phyloP scores from a whole-genome alignment of 2,113 vertebrate genomes.

The Triplophysa siluroides region DNA sequence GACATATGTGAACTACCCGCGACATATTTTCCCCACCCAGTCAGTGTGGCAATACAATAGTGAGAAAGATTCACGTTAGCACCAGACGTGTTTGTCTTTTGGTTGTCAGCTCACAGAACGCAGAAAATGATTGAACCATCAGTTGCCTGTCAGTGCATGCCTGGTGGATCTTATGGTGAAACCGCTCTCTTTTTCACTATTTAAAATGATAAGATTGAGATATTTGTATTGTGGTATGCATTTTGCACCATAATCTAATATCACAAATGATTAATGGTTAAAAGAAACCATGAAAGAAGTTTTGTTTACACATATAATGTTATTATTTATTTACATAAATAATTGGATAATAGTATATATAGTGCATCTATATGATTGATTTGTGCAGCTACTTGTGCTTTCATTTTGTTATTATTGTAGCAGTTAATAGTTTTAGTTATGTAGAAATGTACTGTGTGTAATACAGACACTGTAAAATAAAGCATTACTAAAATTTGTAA shows the following conservation, averaged over 20 bases:
- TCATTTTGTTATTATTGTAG: neutral
- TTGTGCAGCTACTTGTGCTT: neutral
- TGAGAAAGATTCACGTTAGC: constrained; percentile 44
- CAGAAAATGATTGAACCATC: constrained; percentile 52
- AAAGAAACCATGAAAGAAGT: neutral
- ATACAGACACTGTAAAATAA: no score
- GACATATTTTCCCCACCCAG: constrained; percentile 26
- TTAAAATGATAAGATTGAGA: neutral
- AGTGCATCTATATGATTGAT: no score
- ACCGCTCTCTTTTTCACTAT: constrained; percentile 25
- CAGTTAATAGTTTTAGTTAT: no score
- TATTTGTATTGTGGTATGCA: neutral
- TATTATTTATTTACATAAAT: no score
- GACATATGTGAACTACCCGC: constrained; percentile 19
- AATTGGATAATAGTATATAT: no score
- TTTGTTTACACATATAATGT: neutral
- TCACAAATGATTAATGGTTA: neutral
- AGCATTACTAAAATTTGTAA: no score
- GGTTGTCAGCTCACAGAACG: constrained; percentile 46
- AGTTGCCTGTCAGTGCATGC: constrained; percentile 51
- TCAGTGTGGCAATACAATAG: constrained; percentile 19
- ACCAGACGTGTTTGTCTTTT: constrained; percentile 52
- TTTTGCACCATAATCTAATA: neutral
- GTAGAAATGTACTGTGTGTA: no score
- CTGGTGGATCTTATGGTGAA: constrained; percentile 43